Conservation (phyloP, 2,113 vertebrate species). For the Elgaria multicarinata region DNA sequence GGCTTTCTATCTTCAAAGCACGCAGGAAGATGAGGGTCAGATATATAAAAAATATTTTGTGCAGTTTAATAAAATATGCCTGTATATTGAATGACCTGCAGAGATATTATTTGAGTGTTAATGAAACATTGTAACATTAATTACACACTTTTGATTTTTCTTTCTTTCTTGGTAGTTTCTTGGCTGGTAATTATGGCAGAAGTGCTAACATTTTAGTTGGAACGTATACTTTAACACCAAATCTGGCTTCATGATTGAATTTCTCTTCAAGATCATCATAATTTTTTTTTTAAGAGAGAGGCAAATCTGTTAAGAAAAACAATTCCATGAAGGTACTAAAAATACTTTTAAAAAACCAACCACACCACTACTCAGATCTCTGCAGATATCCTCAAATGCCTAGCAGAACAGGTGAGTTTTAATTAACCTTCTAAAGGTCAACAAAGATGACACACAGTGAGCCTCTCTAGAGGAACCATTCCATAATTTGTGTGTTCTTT, state of each 20-base stretch:
- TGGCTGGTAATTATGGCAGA: constrained; percentile 27
- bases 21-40: constrained; percentile 79
- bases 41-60: constrained; percentile 77
- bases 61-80: constrained; percentile 84
- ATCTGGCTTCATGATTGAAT: constrained; percentile 15
- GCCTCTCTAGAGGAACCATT: not conserved
- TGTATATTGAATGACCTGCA: constrained; percentile 77
- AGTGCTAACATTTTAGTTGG: constrained; percentile 35
- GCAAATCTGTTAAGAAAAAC: not conserved
- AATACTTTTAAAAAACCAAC: not conserved
- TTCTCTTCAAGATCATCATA: not conserved
- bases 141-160: constrained; percentile 70
- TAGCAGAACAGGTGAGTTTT: not conserved
- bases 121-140: constrained; percentile 78
- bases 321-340: not conserved
- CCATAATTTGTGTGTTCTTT: not conserved
- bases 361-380: not conserved
- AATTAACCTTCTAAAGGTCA: not conserved
- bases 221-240: constrained; percentile 22
- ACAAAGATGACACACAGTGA: not conserved
- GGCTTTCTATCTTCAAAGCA: constrained; percentile 83
- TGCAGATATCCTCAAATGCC: not conserved
- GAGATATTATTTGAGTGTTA: constrained; percentile 82
- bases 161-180: constrained; percentile 39
- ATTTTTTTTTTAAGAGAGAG: not conserved